phyloP scores from a whole-genome alignment of 1,140 invertebrate genomes.

The Planococcus citri region DNA sequence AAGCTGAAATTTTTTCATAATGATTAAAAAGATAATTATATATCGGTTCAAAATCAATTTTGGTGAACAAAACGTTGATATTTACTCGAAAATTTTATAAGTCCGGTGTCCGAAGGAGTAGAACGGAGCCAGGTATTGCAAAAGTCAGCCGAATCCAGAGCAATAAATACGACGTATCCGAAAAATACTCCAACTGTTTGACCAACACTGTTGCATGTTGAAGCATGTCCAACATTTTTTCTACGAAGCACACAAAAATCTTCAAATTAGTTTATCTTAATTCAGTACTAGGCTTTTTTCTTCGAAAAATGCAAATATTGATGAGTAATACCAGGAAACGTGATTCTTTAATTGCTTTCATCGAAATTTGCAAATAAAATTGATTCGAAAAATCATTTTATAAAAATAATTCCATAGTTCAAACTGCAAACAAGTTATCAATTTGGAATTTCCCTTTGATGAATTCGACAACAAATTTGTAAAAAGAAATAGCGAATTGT shows the following conservation, averaged over 20 bases:
- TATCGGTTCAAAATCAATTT: conserved; percentile 19
- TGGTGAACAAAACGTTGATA: background rate
- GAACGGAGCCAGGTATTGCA: conserved; percentile 83
- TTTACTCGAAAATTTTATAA: conserved; percentile 76
- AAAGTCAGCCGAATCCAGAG: conserved; percentile 92
- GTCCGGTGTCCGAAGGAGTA: conserved; percentile 49
- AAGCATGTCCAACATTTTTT: conserved; percentile 96
- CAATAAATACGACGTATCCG: conserved; percentile 93
- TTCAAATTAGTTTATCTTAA: background rate
- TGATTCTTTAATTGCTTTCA: background rate
- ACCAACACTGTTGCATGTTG: conserved; percentile 96
- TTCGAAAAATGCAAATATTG: background rate
- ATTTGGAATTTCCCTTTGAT: too few species aligned
- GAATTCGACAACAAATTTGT: too few species aligned
- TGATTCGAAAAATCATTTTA: too few species aligned
- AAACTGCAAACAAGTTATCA: too few species aligned
- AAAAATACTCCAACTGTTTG: conserved; percentile 97
- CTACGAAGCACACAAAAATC: conserved; percentile 5
- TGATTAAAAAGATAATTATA: too few species aligned
- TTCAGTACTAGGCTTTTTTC: too few species aligned
- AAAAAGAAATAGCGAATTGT: too few species aligned
- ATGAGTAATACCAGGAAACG: background rate
- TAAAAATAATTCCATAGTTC: too few species aligned
- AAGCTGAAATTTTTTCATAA: conserved; percentile 49
- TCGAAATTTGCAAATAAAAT: too few species aligned